Evolutionary conservation across 2,888 invertebrate species (phyloP).

Genomic region (Megalurothrips usitatus): DNA sequence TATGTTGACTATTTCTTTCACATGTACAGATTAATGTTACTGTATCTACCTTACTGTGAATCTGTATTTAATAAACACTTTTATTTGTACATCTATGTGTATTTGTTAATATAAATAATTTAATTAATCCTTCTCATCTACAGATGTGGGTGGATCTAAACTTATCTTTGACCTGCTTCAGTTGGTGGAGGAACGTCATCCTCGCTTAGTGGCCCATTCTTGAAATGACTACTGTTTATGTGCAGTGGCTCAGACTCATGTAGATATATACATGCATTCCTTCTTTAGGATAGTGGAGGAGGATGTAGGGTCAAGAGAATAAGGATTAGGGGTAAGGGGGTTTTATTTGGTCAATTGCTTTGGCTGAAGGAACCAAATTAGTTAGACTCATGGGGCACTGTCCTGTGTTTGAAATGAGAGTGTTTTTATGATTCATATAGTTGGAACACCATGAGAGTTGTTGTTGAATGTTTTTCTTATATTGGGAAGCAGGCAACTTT

Average conservation of each 20-base stretch:
- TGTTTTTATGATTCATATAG: background rate
- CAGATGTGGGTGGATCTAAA: background rate
- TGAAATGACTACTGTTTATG: background rate
- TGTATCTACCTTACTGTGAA: background rate
- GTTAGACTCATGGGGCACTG: background rate
- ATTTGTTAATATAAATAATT: conserved; percentile 8
- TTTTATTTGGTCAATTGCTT: background rate
- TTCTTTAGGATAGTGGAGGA: background rate
- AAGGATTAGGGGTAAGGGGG: too few species aligned
- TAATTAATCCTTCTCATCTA: background rate
- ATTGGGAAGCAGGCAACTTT: too few species aligned
- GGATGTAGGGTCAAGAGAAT: too few species aligned
- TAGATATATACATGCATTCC: background rate
- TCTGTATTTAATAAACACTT: conserved; percentile 12
- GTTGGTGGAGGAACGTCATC: conserved; percentile 12
- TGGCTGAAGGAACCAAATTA: background rate
- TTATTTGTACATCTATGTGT: conserved; percentile 1
- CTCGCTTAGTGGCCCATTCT: background rate
- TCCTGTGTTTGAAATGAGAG: too few species aligned
- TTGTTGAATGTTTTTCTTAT: background rate
- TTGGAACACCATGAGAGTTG: background rate
- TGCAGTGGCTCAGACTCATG: background rate
- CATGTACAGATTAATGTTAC: conserved; percentile 10
- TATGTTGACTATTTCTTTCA: conserved; percentile 6
- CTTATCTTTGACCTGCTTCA: conserved; percentile 10